Base-by-base conservation (phyloP, 2,888 invertebrate genomes). In the Drosophila rellima region DNA sequence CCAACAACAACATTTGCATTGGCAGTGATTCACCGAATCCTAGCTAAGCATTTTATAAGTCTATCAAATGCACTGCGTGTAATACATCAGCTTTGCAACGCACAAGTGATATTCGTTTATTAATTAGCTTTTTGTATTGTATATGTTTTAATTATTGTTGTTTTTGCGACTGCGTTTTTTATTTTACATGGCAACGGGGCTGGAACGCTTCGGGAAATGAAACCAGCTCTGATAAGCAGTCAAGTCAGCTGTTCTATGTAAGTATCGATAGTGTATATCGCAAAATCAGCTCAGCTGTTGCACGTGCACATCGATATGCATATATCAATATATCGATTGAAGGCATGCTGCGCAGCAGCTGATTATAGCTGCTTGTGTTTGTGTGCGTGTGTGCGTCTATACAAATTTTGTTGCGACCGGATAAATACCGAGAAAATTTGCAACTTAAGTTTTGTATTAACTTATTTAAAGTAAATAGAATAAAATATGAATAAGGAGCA, bases 401-500 rank as follows among this genome's bases (percentile, higher is more conserved):
- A 17, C 23, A 10, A 54, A 5, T 39, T 45, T n/a, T 56, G 56
- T 57, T 45, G 52, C 45, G 7, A 26, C 74, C 66, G 66, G 51
- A 74, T 66, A 57, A 70, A 51, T 20, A 4, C 15, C 1, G 18
- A 52, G 13, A 18, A 8, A 44, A 44, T 17, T 66, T 8, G 15
- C 11, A 44, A 35, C 2, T 29, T 29, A 11, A 31, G 7, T 37
- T 10, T 26, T n/a, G 40, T 40, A 7, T 18, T 18, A 15, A 35
- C 7, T 50, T 18, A 13, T 26, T 15, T 7, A 29, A 42, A 54
- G 8, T 40, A 35, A 15, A 15, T 31, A 33, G 11, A 17, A 54
- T 20, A 11, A 18, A 81, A 66, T 20, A 91, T 91, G 87, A 92
- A 92, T 45, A 91, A 93, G 71, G 91, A 92, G 67, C 92, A 93